Conservation (phyloP, 2,797 vertebrate genomes). For the Cynodonichthys magdalenae region DNA sequence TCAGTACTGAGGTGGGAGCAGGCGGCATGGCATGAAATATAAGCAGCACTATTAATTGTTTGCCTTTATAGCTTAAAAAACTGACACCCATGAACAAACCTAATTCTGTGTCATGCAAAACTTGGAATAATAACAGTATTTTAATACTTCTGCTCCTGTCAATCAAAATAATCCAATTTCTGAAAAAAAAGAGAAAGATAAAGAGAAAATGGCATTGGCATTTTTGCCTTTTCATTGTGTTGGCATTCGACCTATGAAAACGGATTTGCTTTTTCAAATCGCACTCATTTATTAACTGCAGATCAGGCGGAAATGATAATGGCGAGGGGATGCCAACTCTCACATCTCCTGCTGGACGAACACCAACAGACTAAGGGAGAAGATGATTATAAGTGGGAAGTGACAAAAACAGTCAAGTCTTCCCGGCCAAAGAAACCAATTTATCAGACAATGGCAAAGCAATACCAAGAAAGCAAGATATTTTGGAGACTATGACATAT, state of each 20-base stretch:
- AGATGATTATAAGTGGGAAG: constrained; percentile 47
- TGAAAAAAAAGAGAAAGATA: not conserved
- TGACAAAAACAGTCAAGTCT: constrained; percentile 50
- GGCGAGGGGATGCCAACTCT: constrained; percentile 39
- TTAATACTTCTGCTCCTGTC: constrained; percentile 13
- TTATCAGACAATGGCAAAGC: constrained; percentile 55
- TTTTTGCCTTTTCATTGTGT: constrained; percentile 8
- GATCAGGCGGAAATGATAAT: constrained; percentile 48
- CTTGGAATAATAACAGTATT: constrained; percentile 12
- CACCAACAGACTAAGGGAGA: constrained; percentile 40
- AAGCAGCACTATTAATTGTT: constrained; percentile 27
- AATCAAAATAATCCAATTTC: constrained; percentile 18
- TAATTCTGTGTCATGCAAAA: constrained; percentile 21
- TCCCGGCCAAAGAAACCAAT: constrained; percentile 53
- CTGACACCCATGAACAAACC: constrained; percentile 21
- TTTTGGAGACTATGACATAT: constrained; percentile 70
- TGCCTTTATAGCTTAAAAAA: constrained; percentile 31
- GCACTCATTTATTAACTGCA: constrained; percentile 41
- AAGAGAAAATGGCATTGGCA: not conserved
- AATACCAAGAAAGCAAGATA: constrained; percentile 40
- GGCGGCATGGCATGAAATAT: constrained; percentile 43
- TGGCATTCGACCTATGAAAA: constrained; percentile 35
- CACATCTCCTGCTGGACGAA: constrained; percentile 45
- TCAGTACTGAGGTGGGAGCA: constrained; percentile 40
- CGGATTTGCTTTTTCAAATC: constrained; percentile 28